Base-by-base conservation (phyloP, 2,797 vertebrate genomes). In the Pelobates cultripes region DNA sequence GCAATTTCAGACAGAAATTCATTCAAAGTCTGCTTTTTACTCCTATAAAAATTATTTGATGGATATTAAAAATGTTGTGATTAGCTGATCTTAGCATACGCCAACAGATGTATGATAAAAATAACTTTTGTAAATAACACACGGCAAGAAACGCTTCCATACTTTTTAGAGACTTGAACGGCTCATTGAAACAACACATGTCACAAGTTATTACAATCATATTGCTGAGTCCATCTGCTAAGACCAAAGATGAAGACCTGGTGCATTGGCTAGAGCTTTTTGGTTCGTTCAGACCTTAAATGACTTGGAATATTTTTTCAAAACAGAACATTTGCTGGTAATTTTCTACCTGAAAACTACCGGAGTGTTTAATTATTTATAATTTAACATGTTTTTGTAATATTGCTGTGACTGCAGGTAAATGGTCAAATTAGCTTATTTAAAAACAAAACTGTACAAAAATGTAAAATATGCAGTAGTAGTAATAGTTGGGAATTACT, bases 151-250 rank as follows among this genome's bases (percentile, higher is more conserved):
- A 91, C 0, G 88, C 91, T 91, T 89, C 88, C 89, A 87, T 87
- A 89, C 92, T 92, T 92, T 86, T 90, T 84, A 15, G 17, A 89
- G 90, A 91, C 91, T 88, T 86, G 89, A 87, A 88, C 87, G 88
- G 86, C 92, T 91, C 88, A 88, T 87, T 88, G 90, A 86, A 92
- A 91, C 86, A 93, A 89, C 92, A 92, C 91, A 92, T 91, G 92
- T 93, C 93, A 93, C 88, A 92, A 92, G 87, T 86, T 89, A 89
- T 94, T 93, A 92, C 82, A 85, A 86, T 93, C 93, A 94, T 79
- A 80, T 85, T 87, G 87, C 86, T 88, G 90, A 90, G 91, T 86
- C 92, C 93, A 94, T 94, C 92, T 94, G 92, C 91, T 94, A 86
- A 85, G 91, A 90, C 87, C 89, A 88, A 87, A 87, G 91, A 92